Conservation (phyloP, 2,797 vertebrate genomes). For the Nasua narica region DNA sequence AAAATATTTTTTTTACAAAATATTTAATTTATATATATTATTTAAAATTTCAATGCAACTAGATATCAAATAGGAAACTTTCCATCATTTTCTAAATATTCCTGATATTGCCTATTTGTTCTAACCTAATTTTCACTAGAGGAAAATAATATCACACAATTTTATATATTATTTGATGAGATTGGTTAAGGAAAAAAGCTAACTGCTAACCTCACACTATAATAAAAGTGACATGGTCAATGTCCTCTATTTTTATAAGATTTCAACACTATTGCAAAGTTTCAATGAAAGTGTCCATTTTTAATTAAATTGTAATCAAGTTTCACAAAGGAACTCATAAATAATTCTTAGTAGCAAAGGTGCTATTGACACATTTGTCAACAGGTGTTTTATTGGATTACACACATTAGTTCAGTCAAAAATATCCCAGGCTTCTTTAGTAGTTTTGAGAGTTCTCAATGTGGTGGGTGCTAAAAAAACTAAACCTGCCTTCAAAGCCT, state of each 20-base stretch:
- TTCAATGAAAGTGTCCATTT: slow-evolving; percentile 17
- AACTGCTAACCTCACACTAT: background rate
- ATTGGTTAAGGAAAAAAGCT: background rate
- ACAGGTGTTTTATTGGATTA: slow-evolving; percentile 45
- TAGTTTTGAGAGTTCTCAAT: background rate
- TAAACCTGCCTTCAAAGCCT: background rate
- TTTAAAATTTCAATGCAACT: background rate
- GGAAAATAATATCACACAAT: background rate
- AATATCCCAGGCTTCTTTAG: background rate
- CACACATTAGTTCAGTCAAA: background rate
- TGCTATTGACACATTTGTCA: background rate
- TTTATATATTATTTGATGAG: background rate
- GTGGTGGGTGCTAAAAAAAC: background rate
- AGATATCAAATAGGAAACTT: background rate
- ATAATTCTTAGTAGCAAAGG: slow-evolving; percentile 53
- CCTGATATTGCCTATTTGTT: background rate
- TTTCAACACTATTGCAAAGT: background rate
- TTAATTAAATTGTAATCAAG: slow-evolving; percentile 52
- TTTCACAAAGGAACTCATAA: slow-evolving; percentile 38
- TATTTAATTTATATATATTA: background rate
- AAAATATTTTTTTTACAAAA: background rate
- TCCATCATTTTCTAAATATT: background rate
- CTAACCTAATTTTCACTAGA: background rate
- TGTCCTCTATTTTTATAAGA: slow-evolving; percentile 13
- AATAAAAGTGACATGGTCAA: background rate